Conservation (phyloP, 2,113 vertebrate species). For the Gorsachius goisagi region DNA sequence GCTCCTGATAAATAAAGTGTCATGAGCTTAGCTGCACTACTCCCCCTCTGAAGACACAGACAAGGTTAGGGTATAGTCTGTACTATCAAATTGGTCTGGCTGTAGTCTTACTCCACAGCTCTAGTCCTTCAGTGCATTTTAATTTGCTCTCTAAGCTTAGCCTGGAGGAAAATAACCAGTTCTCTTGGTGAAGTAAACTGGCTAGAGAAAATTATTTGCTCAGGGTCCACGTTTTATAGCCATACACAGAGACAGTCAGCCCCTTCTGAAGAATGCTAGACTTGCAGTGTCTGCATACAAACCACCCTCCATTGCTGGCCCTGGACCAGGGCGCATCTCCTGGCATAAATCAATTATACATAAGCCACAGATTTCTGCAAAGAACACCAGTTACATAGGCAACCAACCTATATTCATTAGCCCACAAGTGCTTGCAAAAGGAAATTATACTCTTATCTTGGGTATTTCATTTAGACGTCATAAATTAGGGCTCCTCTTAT, state of each 20-base stretch:
- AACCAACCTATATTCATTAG: not conserved
- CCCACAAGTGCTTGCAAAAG: not conserved
- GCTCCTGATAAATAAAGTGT: not conserved
- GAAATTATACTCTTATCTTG: not conserved
- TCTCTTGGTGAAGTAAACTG: not conserved
- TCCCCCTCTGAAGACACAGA: not conserved
- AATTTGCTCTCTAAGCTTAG: not conserved
- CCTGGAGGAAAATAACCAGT: not conserved
- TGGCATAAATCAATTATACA: not conserved
- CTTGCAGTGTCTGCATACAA: not conserved
- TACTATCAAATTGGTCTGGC: not conserved
- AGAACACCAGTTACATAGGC: not conserved
- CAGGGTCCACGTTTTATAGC: not conserved
- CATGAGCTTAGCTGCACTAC: not conserved
- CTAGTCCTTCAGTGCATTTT: not conserved
- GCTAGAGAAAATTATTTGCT: not conserved
- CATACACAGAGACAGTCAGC: not conserved
- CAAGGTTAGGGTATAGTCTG: not conserved
- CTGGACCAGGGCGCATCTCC: not conserved
- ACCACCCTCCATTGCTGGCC: not conserved
- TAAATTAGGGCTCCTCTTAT: not conserved
- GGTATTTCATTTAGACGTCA: not conserved
- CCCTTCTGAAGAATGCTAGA: not conserved
- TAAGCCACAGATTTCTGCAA: not conserved
- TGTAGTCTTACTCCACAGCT: not conserved